phyloP scores from a whole-genome alignment of 1,140 invertebrate genomes.

The Drosophila persimilis region DNA sequence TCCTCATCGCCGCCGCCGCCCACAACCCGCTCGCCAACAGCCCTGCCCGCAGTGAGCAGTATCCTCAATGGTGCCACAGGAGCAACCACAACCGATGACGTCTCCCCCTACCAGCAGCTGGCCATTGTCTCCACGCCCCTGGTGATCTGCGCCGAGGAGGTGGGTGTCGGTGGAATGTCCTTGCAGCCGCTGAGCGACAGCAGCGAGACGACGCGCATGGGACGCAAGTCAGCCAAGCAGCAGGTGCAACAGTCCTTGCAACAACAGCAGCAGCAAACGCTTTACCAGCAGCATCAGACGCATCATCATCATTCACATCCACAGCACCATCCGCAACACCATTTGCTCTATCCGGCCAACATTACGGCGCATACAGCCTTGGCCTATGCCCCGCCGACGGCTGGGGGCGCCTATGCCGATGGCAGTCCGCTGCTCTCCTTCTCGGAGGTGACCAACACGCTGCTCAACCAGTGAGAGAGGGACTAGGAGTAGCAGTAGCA shows the following conservation, averaged over 20 bases:
- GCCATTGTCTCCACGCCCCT: conserved; percentile 67
- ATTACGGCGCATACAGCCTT: conserved; percentile 84
- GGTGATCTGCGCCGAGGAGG: conserved; percentile 61
- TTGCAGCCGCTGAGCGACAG: conserved; percentile 37
- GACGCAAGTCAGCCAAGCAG: conserved; percentile 56
- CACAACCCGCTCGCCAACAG: conserved; percentile 55
- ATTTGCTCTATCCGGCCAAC: conserved; percentile 78
- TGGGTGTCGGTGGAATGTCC: not conserved
- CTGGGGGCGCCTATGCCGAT: conserved; percentile 85
- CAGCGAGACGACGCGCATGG: conserved; percentile 40
- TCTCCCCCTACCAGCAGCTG: conserved; percentile 65
- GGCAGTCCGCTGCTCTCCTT: conserved; percentile 92
- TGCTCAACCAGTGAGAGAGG: conserved; percentile 87
- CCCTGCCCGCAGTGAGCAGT: conserved; percentile 59
- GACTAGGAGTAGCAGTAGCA: not conserved
- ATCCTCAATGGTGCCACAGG: conserved; percentile 46
- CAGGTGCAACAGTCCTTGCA: conserved; percentile 59
- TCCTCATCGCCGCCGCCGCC: conserved; percentile 39
- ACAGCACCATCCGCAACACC: conserved; percentile 83
- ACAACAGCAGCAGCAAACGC: conserved; percentile 50
- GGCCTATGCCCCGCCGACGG: conserved; percentile 70
- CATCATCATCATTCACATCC: conserved; percentile 77
- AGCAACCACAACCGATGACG: conserved; percentile 15
- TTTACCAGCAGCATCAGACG: conserved; percentile 66
- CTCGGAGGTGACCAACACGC: conserved; percentile 92